Base-by-base conservation (phyloP, 2,113 vertebrate genomes). In the Dasyprocta punctata region DNA sequence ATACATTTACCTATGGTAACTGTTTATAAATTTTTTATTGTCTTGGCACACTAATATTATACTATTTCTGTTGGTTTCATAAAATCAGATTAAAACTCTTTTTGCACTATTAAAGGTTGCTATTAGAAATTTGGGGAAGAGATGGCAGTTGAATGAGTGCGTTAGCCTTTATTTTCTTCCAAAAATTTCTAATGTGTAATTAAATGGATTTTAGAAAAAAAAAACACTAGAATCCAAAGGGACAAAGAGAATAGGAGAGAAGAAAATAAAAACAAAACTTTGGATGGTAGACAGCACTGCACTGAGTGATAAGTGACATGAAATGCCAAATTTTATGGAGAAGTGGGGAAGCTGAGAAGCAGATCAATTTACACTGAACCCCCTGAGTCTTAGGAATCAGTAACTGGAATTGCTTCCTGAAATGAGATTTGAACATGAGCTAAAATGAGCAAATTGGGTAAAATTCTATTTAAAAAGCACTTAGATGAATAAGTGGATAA, bases 61-160 rank as follows among this genome's bases (percentile, higher is more conserved):
- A 14, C 22, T 83, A 63, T 78, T 67, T 88, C 77, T 88, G 36
- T 56, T 63, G 61, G 58, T 47, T 89, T 85, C 3, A 71, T 33
- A 69, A 94, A 78, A 60, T 88, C n/a, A 78, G 30, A 60, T 92
- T 67, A 92, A 92, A 94, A 41, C 5, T 80, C 19, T 61, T 89
- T 49, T 92, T 88, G 58, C 49, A 47, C 69, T 81, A 81, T 71
- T 90, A 73, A 71, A 93, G 49, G 44, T 41, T 80, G 56, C 24
- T 38, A 19, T n/a, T 86, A 54, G 52, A 30, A 52, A 93, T 90
- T 65, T 81, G 81, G 81, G 52, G 5, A 60, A 67, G 71, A 89
- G 36, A 69, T 38, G 49, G n/a, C 11, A 80, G 19, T 56, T 47
- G 69, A 86, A 63, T 90, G 30, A 10, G 41, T 24, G 8, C 4